Evolutionary conservation across 1,140 invertebrate species (phyloP), one percentile per base, ranked within the genome.

Genomic region (Daktulosphaira vitifoliae): DNA sequence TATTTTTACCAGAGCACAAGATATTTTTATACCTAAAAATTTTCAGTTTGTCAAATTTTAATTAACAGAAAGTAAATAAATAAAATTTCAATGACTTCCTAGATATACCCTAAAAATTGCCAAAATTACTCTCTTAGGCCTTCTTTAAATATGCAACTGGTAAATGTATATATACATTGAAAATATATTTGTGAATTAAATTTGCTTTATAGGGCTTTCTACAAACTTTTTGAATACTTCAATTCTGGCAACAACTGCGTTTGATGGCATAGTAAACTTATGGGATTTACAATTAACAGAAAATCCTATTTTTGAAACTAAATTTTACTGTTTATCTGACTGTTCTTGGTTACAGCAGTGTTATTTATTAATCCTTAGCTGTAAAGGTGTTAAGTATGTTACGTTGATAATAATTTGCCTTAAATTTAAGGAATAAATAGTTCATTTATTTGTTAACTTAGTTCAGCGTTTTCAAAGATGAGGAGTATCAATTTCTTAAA

Each of bases 191-290:
- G 11, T 6, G 11, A 33, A 33, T 33, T 33, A 33, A 33, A 52
- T 71, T 62, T 68, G 68, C 52, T n/a, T 66, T 66, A 42, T 66
- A 71, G 76, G 75, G 69, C 56, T 80, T 18, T 69, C 64, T 13
- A 69, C 78, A 33, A 68, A 76, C 66, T 75, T 76, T 13, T 73
- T 74, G 54, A 71, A 71, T 13, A 71, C 72, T 44, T 70, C 71
- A 33, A 68, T 73, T 51, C 78, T 80, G 39, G 73, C 74, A 15
- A 76, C 77, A 11, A 74, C 70, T 6, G 75, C 78, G 52, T 51
- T 74, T 26, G 56, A 62, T 33, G 56, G 56, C 0, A 29, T 46
- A 26, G n/a, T 62, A 33, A 48, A 15, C 46, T 13, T 62, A 33
- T 62, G 56, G 56, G 56, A 62, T 62, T 46, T 62, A 15, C 44